A percentile compares a stretch with the other conserved stretches of the same genome.
phyloP scores from a whole-genome alignment of 1,140 invertebrate genomes.

The Penaeus indicus region DNA sequence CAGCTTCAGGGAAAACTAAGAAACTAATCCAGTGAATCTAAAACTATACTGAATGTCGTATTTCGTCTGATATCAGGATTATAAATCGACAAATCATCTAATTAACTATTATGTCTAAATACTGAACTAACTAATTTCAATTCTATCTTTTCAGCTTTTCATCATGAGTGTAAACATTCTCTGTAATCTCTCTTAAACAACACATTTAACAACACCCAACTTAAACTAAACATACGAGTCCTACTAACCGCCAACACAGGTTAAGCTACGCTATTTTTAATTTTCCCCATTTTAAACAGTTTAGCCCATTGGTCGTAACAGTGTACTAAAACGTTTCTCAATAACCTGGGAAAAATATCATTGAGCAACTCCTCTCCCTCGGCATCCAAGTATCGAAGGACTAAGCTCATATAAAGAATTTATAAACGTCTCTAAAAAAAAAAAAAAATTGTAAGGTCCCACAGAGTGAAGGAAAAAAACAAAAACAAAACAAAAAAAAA shows the following conservation, averaged over 20 bases:
- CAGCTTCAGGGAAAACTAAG: slow-evolving; percentile 59
- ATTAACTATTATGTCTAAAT: slow-evolving; percentile 61
- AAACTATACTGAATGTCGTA: slow-evolving; percentile 54
- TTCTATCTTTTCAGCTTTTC: slow-evolving; percentile 63
- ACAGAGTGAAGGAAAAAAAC: slow-evolving; percentile 51
- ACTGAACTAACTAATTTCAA: slow-evolving; percentile 61
- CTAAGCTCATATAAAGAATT: slow-evolving; percentile 62
- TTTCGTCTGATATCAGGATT: slow-evolving; percentile 32
- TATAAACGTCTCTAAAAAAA: slow-evolving; percentile 56
- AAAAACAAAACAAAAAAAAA: slow-evolving; percentile 16
- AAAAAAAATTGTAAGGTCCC: slow-evolving; percentile 49
- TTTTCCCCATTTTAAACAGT: slow-evolving; percentile 61
- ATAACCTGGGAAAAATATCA: slow-evolving; percentile 42
- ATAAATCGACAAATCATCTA: slow-evolving; percentile 58
- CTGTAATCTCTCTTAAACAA: slow-evolving; percentile 55
- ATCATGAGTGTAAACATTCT: slow-evolving; percentile 57
- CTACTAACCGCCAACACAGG: slow-evolving; percentile 50
- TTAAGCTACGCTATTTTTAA: slow-evolving; percentile 62
- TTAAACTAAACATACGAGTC: slow-evolving; percentile 55
- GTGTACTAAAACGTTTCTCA: slow-evolving; percentile 49
- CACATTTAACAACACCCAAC: slow-evolving; percentile 58
- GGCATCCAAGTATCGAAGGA: slow-evolving; percentile 63
- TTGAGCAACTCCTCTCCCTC: slow-evolving; percentile 55
- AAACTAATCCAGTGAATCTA: slow-evolving; percentile 51
- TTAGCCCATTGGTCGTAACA: slow-evolving; percentile 58